Evolutionary conservation across 2,113 vertebrate genomes (phyloP).

Genomic region (Sciurus niger): DNA sequence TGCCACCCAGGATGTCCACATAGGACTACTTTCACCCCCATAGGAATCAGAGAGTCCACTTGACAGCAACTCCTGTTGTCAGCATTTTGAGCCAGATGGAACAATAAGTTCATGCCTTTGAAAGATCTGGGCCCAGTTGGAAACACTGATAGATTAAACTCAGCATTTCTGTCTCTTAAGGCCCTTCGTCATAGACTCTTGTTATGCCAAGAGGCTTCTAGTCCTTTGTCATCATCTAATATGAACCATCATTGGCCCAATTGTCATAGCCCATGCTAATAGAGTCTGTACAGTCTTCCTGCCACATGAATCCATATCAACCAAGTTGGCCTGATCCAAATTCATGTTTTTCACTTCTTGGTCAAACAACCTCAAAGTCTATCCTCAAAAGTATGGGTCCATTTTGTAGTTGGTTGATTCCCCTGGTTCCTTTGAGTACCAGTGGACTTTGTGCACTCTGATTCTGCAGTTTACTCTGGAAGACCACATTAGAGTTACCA

Average conservation of each 20-base stretch:
- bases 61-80: neutral
- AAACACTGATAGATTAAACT: conserved; percentile 3
- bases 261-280: neutral
- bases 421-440: neutral
- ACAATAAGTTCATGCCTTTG: conserved; percentile 31
- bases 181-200: neutral
- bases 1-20: neutral
- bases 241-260: neutral
- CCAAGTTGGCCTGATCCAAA: neutral
- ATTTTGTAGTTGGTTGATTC: neutral
- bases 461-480: neutral
- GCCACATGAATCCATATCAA: neutral
- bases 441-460: neutral
- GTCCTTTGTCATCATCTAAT: neutral
- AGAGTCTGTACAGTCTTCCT: neutral
- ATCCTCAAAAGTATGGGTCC: neutral
- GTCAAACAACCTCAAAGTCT: neutral
- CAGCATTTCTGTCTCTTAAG: neutral
- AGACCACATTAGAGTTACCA: neutral
- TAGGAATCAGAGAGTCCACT: conserved; percentile 36
- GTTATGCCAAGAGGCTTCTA: neutral
- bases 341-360: neutral
- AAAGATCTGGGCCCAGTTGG: neutral
- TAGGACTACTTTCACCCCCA: neutral
- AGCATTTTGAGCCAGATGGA: neutral